A percentile compares a stretch with the other conserved stretches of the same genome.
phyloP scores from a whole-genome alignment of 2,113 vertebrate species.

The Mesitornis unicolor region DNA sequence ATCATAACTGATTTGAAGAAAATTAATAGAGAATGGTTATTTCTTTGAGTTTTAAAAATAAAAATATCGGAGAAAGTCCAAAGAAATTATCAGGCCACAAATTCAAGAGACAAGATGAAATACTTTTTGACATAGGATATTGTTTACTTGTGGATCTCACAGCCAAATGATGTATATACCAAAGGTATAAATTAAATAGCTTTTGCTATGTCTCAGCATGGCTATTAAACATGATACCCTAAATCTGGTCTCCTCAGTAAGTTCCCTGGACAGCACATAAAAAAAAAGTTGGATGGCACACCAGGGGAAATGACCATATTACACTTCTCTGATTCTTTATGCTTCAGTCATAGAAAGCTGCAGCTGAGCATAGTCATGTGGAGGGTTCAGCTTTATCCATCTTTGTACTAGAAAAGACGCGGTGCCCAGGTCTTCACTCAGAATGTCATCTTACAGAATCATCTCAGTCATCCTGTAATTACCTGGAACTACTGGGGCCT shows the following conservation, averaged over 20 bases:
- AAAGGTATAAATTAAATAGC: background rate
- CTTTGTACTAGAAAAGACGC: background rate
- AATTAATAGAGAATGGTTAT: background rate
- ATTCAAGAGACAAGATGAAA: background rate
- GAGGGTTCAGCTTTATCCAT: background rate
- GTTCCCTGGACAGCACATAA: background rate
- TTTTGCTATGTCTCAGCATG: background rate
- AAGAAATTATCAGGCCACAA: background rate
- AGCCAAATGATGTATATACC: background rate
- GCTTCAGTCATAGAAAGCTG: background rate
- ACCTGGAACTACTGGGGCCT: background rate
- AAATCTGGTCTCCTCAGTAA: background rate
- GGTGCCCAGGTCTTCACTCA: background rate
- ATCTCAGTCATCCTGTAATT: background rate
- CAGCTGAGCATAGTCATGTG: background rate
- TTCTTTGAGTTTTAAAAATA: background rate
- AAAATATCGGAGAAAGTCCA: background rate
- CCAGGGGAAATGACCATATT: fast-evolving
- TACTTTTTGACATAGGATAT: background rate
- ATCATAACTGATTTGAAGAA: background rate
- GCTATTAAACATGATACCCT: background rate
- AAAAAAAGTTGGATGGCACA: background rate
- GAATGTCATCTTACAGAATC: background rate
- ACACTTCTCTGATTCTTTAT: background rate
- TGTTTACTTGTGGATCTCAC: background rate